Base-by-base conservation (phyloP, 2,113 vertebrate species). In the human (Homo sapiens) region DNA sequence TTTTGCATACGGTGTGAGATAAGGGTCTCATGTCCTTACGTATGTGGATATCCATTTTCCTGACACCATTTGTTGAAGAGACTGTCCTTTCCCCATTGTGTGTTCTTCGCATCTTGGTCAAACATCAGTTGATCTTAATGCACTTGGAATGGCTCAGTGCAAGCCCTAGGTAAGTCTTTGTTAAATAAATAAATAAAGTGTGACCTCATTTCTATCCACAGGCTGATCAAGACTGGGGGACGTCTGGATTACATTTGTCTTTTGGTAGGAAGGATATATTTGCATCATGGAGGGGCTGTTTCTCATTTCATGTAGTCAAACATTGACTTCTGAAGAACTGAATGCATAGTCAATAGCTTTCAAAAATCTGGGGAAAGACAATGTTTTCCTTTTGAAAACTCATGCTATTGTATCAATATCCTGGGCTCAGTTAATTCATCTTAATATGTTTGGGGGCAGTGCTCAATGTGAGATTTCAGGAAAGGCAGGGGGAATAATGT, bases 181-280 rank as follows among this genome's bases (percentile, higher is more conserved):
- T 86, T 96, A 89, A 93, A 89, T 43, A 94, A 94, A 93, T 97
- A 94, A 96, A 88, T 93, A 88, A 76, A 85, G 23, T 45, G 12
- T 96, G 90, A 90, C 79, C 72, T 97, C 50, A 90, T 57, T 82
- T 73, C 73, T 50, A 66, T 17, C 50, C 40, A 79, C 61, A 80
- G 66, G 85, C 70, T 87, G 50, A 48, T 32, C 61, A 86, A 32
- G 17, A 61, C 86, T 64, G 3, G 52, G 35, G n/a, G 38, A 68
- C 3, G 38, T 93, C 82, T 61, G 82, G 72, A 89, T 87, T 86
- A 27, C 11, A 12, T 91, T 83, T 83, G 64, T 76, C 48, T 89
- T 85, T 85, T 23, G 55, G 52, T 64, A 68, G 52, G 55, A 94
- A 83, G 55, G n/a, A 38, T 35, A 50, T 3, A 27, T 88, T 68